A percentile compares a stretch with the other conserved stretches of the same genome.
phyloP scores from a whole-genome alignment of 2,113 vertebrate species.

The Lichenostomus cassidix region DNA sequence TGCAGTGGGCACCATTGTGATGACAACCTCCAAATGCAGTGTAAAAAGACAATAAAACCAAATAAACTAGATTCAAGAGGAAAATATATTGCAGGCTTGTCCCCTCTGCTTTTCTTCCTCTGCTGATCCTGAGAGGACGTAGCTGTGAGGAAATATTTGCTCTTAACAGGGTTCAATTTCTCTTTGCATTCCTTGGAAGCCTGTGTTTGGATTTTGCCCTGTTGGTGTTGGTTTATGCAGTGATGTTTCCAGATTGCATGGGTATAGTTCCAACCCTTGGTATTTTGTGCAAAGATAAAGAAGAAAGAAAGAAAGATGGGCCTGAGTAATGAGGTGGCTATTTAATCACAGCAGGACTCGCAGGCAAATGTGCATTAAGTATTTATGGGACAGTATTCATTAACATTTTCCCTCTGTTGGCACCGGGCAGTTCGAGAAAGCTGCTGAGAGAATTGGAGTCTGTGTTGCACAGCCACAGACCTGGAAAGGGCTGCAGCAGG shows the following conservation, averaged over 20 bases:
- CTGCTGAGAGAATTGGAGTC: constrained; percentile 5
- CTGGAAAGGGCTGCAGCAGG: not conserved
- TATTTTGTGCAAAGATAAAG: not conserved
- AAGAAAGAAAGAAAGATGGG: constrained; percentile 27
- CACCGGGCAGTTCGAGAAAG: constrained; percentile 12
- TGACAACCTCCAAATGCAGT: not conserved
- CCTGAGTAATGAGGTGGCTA: constrained; percentile 50
- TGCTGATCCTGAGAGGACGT: not conserved
- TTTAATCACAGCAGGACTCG: constrained; percentile 43
- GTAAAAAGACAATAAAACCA: not conserved
- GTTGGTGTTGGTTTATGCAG: not conserved
- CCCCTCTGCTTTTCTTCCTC: not conserved
- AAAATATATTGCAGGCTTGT: not conserved
- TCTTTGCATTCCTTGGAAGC: not conserved
- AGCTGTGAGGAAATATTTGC: not conserved
- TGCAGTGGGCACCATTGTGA: not conserved
- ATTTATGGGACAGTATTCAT: constrained; percentile 58
- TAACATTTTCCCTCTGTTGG: constrained; percentile 32
- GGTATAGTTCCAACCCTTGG: not conserved
- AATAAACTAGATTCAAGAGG: not conserved
- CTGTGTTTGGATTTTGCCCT: constrained; percentile 1
- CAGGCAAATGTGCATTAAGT: constrained; percentile 62
- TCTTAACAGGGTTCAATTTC: not conserved
- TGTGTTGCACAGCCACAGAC: not conserved
- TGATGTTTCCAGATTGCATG: not conserved